Evolutionary conservation across 2,113 vertebrate genomes (phyloP).

Genomic region (Lycaon pictus): DNA sequence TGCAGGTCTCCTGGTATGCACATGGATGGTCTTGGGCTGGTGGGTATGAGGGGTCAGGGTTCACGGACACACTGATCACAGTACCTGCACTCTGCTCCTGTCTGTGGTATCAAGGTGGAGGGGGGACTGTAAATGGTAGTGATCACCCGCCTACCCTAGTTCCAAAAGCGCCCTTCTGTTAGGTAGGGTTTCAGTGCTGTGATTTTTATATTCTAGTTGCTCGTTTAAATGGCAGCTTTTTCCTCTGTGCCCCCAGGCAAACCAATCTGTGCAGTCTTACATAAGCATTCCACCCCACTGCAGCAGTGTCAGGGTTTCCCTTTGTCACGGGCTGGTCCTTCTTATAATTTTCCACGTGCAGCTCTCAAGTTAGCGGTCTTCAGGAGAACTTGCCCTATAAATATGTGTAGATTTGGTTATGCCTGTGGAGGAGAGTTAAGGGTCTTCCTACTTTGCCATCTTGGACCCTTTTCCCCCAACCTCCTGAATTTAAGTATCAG

Average conservation of each 20-base stretch:
- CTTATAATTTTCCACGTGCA: background rate
- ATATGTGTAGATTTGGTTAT: background rate
- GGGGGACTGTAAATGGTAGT: background rate
- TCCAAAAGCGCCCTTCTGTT: background rate
- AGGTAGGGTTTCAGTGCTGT: background rate
- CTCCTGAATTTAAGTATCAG: background rate
- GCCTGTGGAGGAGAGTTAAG: background rate
- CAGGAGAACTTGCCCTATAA: background rate
- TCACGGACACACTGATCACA: background rate
- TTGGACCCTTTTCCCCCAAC: background rate
- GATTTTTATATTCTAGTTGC: background rate
- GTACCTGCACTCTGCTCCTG: background rate
- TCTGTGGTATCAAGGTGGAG: background rate
- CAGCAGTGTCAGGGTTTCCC: background rate
- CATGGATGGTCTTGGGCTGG: background rate
- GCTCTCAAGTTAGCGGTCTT: background rate
- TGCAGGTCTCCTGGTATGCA: background rate
- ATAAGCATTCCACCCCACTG: background rate
- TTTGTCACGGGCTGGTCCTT: background rate
- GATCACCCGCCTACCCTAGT: background rate
- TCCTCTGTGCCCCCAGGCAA: background rate
- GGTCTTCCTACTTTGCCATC: background rate
- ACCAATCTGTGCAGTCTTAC: background rate
- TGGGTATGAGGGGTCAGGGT: background rate
- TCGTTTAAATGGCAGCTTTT: background rate